Conservation (phyloP, 1,140 invertebrate genomes). For the Choristoneura fumiferana region DNA sequence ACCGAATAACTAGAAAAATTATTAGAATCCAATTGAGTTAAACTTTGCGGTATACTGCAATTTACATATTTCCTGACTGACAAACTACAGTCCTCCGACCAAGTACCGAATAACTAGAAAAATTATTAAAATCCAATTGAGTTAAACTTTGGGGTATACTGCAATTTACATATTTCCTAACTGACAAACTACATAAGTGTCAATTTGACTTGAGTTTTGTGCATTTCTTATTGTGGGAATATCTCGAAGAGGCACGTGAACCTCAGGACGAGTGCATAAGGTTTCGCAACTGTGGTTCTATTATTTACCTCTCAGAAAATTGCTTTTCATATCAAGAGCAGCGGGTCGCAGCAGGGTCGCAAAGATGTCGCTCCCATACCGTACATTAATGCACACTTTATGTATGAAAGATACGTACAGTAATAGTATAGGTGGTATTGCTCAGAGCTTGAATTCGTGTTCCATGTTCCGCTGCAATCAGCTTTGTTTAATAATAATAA, state of each 20-base stretch:
- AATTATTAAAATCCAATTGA: background rate
- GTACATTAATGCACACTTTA: conserved; percentile 64
- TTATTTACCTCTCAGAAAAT: conserved; percentile 66
- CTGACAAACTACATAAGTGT: background rate
- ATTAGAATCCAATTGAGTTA: background rate
- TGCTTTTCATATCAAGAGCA: conserved; percentile 72
- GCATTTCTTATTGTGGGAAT: conserved; percentile 3
- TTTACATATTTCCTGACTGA: too few relatives aligned
- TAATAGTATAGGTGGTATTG: conserved; percentile 67
- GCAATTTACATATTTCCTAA: background rate
- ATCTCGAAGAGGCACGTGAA: conserved; percentile 40
- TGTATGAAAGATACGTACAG: too few relatives aligned
- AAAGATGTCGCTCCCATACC: conserved; percentile 58
- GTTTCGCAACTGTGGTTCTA: conserved; percentile 51
- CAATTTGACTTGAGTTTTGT: background rate
- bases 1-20: background rate
- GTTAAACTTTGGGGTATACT: background rate
- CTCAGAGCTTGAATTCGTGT: conserved; percentile 49
- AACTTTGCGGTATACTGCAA: background rate
- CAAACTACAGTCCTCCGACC: background rate
- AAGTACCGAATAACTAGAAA: conserved; percentile 2
- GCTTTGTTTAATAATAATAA: conserved; percentile 32
- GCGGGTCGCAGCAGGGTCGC: conserved; percentile 48
- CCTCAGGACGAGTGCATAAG: conserved; percentile 32
- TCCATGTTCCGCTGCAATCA: conserved; percentile 46